These are phyloP conservation scores for Prunella himalayana DNA, from an alignment of 2,113 vertebrate species.

Conservation along the genomic window DNA sequence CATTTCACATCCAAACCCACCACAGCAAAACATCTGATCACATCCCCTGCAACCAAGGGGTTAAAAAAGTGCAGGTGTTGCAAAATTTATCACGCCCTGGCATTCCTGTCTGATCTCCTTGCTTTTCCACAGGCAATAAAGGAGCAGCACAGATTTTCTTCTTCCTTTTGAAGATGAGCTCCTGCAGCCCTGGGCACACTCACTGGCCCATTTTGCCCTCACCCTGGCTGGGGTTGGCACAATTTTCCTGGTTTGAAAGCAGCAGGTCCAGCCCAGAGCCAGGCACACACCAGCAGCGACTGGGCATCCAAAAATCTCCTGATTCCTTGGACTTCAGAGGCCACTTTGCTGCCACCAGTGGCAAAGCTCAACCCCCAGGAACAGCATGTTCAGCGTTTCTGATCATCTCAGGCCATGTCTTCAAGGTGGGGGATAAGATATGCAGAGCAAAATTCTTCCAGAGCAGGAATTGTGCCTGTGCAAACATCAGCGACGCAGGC, in stretches of 20 bases:
- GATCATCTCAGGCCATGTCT: background rate
- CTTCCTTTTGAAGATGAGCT: background rate
- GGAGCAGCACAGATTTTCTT: background rate
- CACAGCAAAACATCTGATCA: background rate
- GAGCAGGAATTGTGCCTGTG: background rate
- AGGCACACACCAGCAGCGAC: rapidly evolving
- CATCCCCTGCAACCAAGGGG: background rate
- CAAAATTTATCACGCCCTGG: background rate
- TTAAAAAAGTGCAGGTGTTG: background rate
- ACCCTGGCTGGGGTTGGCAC: background rate
- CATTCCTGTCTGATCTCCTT: background rate
- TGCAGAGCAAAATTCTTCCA: background rate
- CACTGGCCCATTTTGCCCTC: background rate
- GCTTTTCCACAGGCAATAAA: background rate
- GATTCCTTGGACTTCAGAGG: background rate
- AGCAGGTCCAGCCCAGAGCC: background rate
- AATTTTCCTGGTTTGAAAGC: background rate
- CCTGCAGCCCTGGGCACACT: background rate
- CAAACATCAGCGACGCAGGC: constrained; percentile 2
- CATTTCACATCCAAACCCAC: background rate
- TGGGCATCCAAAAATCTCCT: background rate
- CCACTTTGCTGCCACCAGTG: background rate
- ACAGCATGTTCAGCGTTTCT: background rate
- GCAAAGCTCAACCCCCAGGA: background rate
- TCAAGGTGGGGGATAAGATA: background rate